Percentiles rank a stretch among this genome's conserved stretches.
Evolutionary conservation across 2,113 vertebrate species (phyloP).

Genomic region (Anoplopoma fimbria): DNA sequence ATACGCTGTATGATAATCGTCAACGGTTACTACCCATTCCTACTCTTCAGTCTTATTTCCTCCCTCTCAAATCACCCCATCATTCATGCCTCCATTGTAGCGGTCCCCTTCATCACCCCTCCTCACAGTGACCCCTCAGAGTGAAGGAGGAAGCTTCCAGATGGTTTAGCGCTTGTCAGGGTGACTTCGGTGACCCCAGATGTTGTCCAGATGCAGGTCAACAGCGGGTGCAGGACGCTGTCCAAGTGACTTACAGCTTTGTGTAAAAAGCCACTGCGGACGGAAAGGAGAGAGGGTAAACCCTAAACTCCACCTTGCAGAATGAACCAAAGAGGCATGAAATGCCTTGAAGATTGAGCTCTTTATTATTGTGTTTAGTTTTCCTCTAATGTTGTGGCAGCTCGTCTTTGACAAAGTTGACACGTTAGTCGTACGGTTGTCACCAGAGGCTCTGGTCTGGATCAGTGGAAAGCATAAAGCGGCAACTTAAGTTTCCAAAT

Average conservation of each 20-base stretch:
- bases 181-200: constrained; percentile 78
- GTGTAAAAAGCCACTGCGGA: constrained; percentile 68
- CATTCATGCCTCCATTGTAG: constrained; percentile 16
- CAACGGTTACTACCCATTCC: too few relatives aligned
- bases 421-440: constrained; percentile 49
- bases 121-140: constrained; percentile 50
- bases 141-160: constrained; percentile 77
- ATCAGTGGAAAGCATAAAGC: constrained; percentile 58
- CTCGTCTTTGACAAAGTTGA: constrained; percentile 52
- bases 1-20: constrained; percentile 29
- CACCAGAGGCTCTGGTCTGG: constrained; percentile 67
- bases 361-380: constrained; percentile 42
- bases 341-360: constrained; percentile 55
- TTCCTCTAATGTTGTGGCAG: constrained; percentile 53
- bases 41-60: background rate
- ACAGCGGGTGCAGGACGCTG: constrained; percentile 63
- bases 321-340: constrained; percentile 54
- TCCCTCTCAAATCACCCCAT: constrained; percentile 2
- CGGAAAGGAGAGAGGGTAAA: constrained; percentile 52
- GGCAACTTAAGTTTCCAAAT: constrained; percentile 54
- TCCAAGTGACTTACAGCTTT: constrained; percentile 80
- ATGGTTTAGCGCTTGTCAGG: constrained; percentile 81
- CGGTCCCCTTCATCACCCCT: constrained; percentile 23
- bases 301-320: constrained; percentile 60
- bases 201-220: constrained; percentile 86